These are phyloP conservation scores for Spheniscus humboldti DNA, from an alignment of 2,797 vertebrate species.

Conservation along the genomic window DNA sequence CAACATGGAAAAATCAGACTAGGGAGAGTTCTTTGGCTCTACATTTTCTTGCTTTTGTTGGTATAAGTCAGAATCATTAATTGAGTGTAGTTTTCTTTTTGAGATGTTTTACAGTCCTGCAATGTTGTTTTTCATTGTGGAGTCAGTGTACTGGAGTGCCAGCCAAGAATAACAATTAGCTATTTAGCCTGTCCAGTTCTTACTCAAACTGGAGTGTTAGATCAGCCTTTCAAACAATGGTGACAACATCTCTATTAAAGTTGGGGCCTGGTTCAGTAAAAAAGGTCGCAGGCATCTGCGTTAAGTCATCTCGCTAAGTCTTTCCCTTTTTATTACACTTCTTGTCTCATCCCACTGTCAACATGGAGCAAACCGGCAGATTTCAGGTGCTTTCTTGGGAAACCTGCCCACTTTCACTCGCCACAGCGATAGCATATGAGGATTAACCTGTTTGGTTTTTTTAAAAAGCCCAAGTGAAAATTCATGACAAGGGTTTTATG, in stretches of 20 bases:
- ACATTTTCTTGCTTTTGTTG: not conserved
- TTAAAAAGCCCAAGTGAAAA: not conserved
- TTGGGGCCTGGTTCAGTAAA: not conserved
- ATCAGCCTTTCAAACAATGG: conserved; percentile 41
- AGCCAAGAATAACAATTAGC: conserved; percentile 69
- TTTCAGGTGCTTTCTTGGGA: not conserved
- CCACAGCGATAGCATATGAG: not conserved
- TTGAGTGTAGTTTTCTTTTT: not conserved
- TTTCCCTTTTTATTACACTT: conserved; percentile 15
- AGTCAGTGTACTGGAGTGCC: not conserved
- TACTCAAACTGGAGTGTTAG: not conserved
- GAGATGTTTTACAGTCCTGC: conserved; percentile 26
- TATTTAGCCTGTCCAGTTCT: conserved; percentile 58
- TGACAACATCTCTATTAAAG: conserved; percentile 42
- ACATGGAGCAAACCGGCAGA: not conserved
- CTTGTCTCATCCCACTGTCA: not conserved
- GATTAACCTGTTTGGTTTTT: not conserved
- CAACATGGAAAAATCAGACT: not conserved
- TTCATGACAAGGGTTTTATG: not conserved
- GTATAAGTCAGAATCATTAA: conserved; percentile 9
- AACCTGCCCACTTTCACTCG: conserved; percentile 8
- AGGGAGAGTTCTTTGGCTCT: not conserved
- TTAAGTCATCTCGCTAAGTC: not conserved
- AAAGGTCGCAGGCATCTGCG: not conserved
- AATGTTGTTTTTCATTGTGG: conserved; percentile 1